Evolutionary conservation across 2,888 invertebrate species (phyloP).

Genomic region (Thereva nobilitata): DNA sequence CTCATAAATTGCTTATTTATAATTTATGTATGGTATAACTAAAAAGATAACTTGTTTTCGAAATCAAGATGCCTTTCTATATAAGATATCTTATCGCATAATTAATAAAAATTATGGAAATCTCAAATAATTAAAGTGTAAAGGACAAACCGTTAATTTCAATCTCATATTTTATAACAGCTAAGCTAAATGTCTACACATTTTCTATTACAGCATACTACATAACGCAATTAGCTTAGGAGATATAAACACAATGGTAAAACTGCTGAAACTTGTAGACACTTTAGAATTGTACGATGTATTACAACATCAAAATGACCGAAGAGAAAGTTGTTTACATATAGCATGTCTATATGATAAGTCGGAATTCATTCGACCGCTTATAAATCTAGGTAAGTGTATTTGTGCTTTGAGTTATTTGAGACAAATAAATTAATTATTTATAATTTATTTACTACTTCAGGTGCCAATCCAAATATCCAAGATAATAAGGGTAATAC

Average conservation of each 20-base stretch:
- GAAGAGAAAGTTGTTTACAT: constrained; percentile 62
- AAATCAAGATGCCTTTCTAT: too few relatives aligned
- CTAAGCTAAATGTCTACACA: too few relatives aligned
- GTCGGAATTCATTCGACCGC: constrained; percentile 51
- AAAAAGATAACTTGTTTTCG: too few relatives aligned
- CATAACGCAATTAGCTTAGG: constrained; percentile 48
- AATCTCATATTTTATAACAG: too few relatives aligned
- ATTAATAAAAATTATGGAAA: too few relatives aligned
- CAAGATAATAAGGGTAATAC: constrained; percentile 57
- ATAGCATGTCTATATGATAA: constrained; percentile 57
- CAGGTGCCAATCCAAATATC: constrained; percentile 58
- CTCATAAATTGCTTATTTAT: too few relatives aligned
- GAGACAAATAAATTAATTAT: not conserved
- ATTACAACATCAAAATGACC: constrained; percentile 58
- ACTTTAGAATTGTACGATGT: constrained; percentile 52
- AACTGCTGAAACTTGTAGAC: constrained; percentile 51
- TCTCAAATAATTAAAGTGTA: too few relatives aligned
- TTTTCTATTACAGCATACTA: constrained; percentile 53
- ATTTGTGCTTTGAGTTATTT: not conserved
- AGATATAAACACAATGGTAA: constrained; percentile 45
- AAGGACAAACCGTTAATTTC: too few relatives aligned
- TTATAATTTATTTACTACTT: not conserved
- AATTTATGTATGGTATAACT: too few relatives aligned
- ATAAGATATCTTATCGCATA: too few relatives aligned
- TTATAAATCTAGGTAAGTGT: constrained; percentile 48